Conservation (phyloP, 2,113 vertebrate species). For the Calonectris borealis region DNA sequence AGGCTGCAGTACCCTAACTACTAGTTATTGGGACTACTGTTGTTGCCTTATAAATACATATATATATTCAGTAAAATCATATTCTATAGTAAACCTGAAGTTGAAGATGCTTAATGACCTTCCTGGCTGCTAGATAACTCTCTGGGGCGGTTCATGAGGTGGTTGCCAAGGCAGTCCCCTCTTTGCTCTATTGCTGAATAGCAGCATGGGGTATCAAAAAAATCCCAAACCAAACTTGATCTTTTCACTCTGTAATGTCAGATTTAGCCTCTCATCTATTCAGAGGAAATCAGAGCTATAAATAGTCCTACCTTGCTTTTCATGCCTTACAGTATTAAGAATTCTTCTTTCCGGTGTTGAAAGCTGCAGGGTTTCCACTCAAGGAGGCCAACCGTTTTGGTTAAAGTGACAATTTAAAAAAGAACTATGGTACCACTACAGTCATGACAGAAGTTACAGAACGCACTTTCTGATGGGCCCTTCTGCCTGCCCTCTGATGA, state of each 20-base stretch:
- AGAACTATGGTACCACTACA: not conserved
- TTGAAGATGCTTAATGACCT: not conserved
- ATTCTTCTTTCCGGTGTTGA: not conserved
- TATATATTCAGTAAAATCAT: not conserved
- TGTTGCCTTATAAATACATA: not conserved
- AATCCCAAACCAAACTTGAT: not conserved
- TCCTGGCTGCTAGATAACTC: not conserved
- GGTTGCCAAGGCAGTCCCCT: not conserved
- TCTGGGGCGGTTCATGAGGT: not conserved
- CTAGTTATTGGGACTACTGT: not conserved
- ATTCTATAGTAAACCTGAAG: not conserved
- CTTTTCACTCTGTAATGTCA: not conserved
- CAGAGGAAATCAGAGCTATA: slow-evolving; percentile 21
- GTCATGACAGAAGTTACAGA: not conserved
- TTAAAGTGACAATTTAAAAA: not conserved
- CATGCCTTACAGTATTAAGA: not conserved
- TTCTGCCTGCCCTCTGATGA: not conserved
- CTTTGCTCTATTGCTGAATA: not conserved
- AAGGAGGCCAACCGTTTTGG: not conserved
- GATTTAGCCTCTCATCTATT: not conserved
- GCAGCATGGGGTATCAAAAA: not conserved
- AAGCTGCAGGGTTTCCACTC: not conserved
- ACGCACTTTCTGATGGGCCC: not conserved
- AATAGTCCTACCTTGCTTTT: not conserved
- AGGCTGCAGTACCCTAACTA: not conserved